Evolutionary conservation across 2,797 vertebrate genomes (phyloP).

Genomic region (Choloepus didactylus): DNA sequence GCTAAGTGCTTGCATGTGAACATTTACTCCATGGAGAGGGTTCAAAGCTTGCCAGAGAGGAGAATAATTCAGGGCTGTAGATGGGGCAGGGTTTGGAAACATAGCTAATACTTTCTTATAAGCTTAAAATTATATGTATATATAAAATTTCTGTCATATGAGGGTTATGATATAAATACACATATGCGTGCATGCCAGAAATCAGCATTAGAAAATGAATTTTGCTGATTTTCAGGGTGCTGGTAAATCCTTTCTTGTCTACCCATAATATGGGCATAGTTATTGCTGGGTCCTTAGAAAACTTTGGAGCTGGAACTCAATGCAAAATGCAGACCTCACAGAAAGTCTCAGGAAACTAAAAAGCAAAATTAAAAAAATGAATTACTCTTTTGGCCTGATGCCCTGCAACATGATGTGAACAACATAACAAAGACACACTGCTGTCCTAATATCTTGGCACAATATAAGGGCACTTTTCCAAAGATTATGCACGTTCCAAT

Average conservation of each 20-base stretch:
- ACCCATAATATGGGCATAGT: not conserved
- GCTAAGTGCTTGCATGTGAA: constrained; percentile 62
- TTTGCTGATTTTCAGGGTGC: not conserved
- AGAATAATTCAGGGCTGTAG: not conserved
- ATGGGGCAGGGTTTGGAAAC: constrained; percentile 38
- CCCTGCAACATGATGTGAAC: constrained; percentile 15
- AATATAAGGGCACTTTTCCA: not conserved
- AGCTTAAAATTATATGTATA: constrained; percentile 68
- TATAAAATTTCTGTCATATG: too few species aligned
- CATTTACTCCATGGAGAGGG: constrained; percentile 50
- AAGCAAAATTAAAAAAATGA: constrained; percentile 58
- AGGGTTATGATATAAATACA: not conserved
- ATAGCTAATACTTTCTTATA: constrained; percentile 57
- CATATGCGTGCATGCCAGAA: not conserved
- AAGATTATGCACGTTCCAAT: constrained; percentile 40
- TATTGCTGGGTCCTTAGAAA: constrained; percentile 69
- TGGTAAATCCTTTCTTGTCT: constrained; percentile 55
- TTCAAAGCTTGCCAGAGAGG: constrained; percentile 50
- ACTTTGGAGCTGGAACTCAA: constrained; percentile 70
- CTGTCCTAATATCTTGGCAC: not conserved
- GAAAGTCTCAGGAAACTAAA: constrained; percentile 62
- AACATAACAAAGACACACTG: constrained; percentile 48
- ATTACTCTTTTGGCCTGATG: constrained; percentile 68
- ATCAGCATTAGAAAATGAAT: not conserved
- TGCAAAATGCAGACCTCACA: constrained; percentile 64